A percentile compares a stretch with the other conserved stretches of the same genome.
These are phyloP conservation scores for Cataglyphis albicans DNA, from an alignment of 2,888 invertebrate species.

Conservation along the genomic window DNA sequence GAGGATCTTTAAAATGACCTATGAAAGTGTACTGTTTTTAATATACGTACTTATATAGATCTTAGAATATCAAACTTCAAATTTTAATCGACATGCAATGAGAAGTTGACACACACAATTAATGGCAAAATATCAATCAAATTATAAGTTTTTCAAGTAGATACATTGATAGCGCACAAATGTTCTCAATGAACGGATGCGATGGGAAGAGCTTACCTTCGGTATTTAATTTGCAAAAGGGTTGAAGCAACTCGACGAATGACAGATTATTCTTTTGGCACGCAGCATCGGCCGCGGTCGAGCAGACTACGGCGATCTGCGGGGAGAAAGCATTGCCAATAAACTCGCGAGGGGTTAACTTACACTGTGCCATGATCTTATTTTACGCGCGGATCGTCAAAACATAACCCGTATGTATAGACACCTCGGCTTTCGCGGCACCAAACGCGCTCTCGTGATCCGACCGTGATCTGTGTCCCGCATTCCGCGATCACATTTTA, in stretches of 20 bases:
- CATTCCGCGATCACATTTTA: conserved; percentile 54
- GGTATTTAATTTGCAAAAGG: conserved; percentile 92
- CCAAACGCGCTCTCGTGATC: background rate
- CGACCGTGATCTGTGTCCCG: conserved; percentile 34
- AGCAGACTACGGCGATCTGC: conserved; percentile 94
- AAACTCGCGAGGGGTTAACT: conserved; percentile 93
- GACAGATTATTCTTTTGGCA: conserved; percentile 96
- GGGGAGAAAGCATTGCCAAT: conserved; percentile 96
- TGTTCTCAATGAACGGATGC: background rate
- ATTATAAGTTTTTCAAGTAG: background rate
- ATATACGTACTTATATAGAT: background rate
- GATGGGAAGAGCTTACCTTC: conserved; percentile 88
- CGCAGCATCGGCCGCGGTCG: conserved; percentile 92
- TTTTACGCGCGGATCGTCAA: background rate
- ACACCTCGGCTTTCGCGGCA: background rate
- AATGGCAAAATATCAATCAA: background rate
- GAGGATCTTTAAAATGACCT: conserved; percentile 95
- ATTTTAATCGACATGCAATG: background rate
- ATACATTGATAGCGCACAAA: background rate
- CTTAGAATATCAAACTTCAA: background rate
- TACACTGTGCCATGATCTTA: conserved; percentile 88
- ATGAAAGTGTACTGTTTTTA: conserved; percentile 64
- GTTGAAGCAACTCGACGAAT: conserved; percentile 96
- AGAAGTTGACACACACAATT: background rate
- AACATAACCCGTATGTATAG: conserved; percentile 22